Evolutionary conservation across 2,888 invertebrate genomes (phyloP).

Genomic region (Clunio marinus): DNA sequence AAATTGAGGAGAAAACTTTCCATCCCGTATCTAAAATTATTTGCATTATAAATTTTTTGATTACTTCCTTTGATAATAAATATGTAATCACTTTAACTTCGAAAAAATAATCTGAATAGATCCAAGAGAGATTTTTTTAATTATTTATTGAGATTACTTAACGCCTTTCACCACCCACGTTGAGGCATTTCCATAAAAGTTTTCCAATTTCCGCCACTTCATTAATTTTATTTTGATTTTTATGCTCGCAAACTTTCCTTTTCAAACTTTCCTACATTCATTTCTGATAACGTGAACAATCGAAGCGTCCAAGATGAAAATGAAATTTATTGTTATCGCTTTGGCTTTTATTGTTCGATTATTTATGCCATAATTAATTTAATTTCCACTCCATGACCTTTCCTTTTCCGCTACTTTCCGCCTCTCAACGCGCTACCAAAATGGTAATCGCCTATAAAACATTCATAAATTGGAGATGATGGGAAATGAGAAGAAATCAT

Average conservation of each 20-base stretch:
- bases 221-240: constrained; percentile 29
- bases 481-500: background rate
- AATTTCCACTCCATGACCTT: constrained; percentile 16
- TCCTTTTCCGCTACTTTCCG: background rate
- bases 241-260: background rate
- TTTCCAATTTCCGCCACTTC: constrained; percentile 17
- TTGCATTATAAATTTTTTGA: too few species aligned
- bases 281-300: constrained; percentile 2
- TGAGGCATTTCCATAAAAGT: background rate
- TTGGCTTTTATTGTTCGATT: constrained; percentile 36
- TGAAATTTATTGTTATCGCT: constrained; percentile 30
- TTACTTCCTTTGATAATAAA: too few species aligned
- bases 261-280: background rate
- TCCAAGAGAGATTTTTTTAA: background rate
- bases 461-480: background rate
- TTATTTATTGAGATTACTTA: background rate
- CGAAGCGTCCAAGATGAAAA: constrained; percentile 5
- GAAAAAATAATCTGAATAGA: background rate
- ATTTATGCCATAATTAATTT: constrained; percentile 37
- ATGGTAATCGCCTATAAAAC: constrained; percentile 9
- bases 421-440: background rate
- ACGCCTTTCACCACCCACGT: background rate
- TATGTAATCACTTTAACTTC: too few species aligned
- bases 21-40: too few species aligned
- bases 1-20: too few species aligned